phyloP scores from a whole-genome alignment of 2,113 vertebrate genomes.

The Eleginops maclovinus region DNA sequence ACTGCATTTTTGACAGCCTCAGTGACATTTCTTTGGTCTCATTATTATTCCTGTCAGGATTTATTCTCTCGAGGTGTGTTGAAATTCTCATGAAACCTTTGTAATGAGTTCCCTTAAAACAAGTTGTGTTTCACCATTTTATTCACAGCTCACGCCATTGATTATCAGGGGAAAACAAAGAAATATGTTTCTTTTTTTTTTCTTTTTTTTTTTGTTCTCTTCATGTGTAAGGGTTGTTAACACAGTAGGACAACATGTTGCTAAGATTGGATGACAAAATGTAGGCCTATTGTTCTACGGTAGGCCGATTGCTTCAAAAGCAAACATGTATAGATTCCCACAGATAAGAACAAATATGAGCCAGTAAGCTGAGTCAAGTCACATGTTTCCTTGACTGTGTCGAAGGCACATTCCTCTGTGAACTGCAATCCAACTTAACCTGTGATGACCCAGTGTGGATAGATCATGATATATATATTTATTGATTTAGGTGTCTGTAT shows the following conservation, averaged over 20 bases:
- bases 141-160: background rate
- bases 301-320: background rate
- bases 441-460: background rate
- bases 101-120: conserved; percentile 5
- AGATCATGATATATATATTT: background rate
- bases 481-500: conserved; percentile 12
- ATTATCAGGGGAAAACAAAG: conserved; percentile 10
- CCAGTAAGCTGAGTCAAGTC: background rate
- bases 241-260: no score
- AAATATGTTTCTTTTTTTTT: no score
- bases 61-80: conserved; percentile 27
- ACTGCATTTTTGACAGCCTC: background rate
- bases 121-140: conserved; percentile 5
- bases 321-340: background rate
- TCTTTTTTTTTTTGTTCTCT: no score
- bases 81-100: background rate
- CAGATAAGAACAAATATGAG: background rate
- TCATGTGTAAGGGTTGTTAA: background rate
- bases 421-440: background rate
- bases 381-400: background rate
- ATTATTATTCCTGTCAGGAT: conserved; percentile 21
- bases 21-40: background rate
- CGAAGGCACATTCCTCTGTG: background rate
- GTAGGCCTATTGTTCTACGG: background rate
- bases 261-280: background rate